Conservation (phyloP, 2,113 vertebrate species). For the Physeter macrocephalus region DNA sequence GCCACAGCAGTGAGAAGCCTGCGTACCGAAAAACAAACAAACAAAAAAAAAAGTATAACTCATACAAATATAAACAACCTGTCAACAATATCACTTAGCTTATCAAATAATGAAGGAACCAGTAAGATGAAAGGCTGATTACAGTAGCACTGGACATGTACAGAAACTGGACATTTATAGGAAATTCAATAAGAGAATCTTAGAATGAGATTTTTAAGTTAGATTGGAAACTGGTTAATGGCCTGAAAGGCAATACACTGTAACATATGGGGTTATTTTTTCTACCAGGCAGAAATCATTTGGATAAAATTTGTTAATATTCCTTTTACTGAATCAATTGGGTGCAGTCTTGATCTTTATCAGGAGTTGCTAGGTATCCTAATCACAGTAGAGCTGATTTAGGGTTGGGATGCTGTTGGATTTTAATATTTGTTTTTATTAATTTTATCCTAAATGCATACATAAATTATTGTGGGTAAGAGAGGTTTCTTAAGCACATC, state of each 20-base stretch:
- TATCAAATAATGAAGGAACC: not conserved
- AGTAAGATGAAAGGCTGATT: not conserved
- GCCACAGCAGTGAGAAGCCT: no score
- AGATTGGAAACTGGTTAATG: not conserved
- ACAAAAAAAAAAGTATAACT: no score
- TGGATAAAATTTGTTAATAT: not conserved
- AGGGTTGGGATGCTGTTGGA: not conserved
- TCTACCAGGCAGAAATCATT: not conserved
- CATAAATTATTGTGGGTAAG: not conserved
- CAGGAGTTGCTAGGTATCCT: not conserved
- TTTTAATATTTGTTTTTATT: constrained; percentile 17
- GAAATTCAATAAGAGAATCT: not conserved
- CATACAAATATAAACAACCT: not conserved
- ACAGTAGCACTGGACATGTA: not conserved
- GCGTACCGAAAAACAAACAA: no score
- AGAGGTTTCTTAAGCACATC: not conserved
- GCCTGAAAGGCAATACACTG: not conserved
- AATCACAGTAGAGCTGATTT: not conserved
- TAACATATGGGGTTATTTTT: not conserved
- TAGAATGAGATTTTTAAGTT: not conserved
- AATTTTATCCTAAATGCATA: not conserved
- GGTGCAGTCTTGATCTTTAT: not conserved
- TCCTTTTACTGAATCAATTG: not conserved
- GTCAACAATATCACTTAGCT: not conserved
- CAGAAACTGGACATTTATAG: not conserved